Percentiles rank a stretch among this genome's conserved stretches.
Conservation (phyloP, 2,888 invertebrate species). For the Stenodema calcarata region DNA sequence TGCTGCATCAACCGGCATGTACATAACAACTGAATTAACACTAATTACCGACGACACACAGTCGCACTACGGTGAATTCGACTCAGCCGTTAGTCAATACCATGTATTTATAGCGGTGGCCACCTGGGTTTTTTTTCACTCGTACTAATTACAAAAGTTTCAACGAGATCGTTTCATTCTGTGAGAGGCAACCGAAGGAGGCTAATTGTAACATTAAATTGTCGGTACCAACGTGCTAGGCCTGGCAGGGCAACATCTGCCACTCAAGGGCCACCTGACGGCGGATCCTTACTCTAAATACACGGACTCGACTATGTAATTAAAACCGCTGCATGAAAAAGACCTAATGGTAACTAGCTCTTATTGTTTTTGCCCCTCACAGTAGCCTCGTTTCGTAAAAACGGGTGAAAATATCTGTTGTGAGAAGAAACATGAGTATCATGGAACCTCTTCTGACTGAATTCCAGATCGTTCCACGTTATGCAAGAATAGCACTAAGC, state of each 20-base stretch:
- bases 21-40: background rate
- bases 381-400: background rate
- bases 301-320: background rate
- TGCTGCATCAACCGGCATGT: background rate
- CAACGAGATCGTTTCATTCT: constrained; percentile 9
- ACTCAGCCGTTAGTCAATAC: background rate
- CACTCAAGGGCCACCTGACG: constrained; percentile 4
- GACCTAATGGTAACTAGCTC: background rate
- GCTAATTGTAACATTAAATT: constrained; percentile 19
- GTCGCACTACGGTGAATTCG: background rate
- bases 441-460: no score
- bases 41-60: background rate
- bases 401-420: background rate
- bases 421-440: no score
- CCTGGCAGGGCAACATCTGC: background rate
- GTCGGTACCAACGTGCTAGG: constrained; percentile 3
- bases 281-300: constrained; percentile 19
- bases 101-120: background rate
- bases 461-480: no score
- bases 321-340: background rate
- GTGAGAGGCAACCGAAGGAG: constrained; percentile 3
- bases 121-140: background rate
- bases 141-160: background rate
- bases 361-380: background rate
- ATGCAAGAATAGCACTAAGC: no score